Evolutionary conservation across 2,113 vertebrate species (phyloP), one percentile per base, ranked within the genome.

Genomic region (Pantherophis guttatus): DNA sequence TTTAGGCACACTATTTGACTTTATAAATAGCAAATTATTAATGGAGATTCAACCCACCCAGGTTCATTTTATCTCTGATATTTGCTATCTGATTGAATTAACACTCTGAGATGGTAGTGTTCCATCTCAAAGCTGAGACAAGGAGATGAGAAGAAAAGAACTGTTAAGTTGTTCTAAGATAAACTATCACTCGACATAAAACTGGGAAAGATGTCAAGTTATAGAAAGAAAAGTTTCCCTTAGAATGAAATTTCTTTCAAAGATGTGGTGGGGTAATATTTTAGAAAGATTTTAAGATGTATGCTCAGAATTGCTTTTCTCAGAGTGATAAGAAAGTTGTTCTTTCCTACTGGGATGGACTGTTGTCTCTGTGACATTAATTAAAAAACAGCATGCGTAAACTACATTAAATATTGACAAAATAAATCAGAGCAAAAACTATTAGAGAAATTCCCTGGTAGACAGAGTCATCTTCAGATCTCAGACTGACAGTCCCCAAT

Each of bases 161-260:
- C 97, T 96, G 93, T 95, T 95, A 95, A 95, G 95, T 70, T 96
- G 70, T 94, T 93, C 94, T 95, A 96, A 92, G 96, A 95, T 94
- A 93, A 96, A 96, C 96, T 97, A 93, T 97, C 95, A 95, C 90
- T 95, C 65, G 85, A 94, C 92, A 93, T 94, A 92, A 93, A 97
- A 94, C 81, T 94, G 88, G 92, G 93, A 95, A 97, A 96, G 92
- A 94, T 95, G 94, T 97, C 94, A 96, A 95, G 95, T 95, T 94
- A 95, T 57, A 94, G 91, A 94, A 96, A 70, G n/a, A 57, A 87
- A 65, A 9, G 10, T 33, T 70, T 62, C 54, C 19, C 10, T 70
- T 3, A 65, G 21, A 5, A 6, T 26, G 54, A 58, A 93, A 85
- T 88, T 88, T 81, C 53, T 81, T 81, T 57, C 52, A 90, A 96